Evolutionary conservation across 2,888 invertebrate genomes (phyloP).

Genomic region (Epinotia brunnichana): DNA sequence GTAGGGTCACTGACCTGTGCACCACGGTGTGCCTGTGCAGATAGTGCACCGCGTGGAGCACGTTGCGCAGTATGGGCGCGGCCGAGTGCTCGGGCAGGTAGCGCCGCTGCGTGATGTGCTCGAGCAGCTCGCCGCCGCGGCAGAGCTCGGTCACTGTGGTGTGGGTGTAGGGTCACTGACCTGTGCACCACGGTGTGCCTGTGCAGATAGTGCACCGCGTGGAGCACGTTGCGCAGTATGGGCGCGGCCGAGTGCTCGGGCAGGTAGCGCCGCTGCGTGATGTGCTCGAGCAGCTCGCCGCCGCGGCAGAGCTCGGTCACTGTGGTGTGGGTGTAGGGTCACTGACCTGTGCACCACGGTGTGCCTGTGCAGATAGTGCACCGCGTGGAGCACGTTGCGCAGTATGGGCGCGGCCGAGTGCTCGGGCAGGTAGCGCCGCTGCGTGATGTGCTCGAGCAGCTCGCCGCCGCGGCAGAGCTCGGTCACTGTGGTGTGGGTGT

Average conservation of each 20-base stretch:
- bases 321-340: constrained; percentile 87
- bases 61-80: constrained; percentile 93
- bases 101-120: constrained; percentile 91
- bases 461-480: constrained; percentile 98
- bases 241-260: constrained; percentile 96
- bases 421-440: constrained; percentile 91
- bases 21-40: too few species aligned
- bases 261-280: constrained; percentile 89
- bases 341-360: constrained; percentile 89
- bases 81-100: constrained; percentile 96
- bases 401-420: constrained; percentile 96
- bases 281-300: constrained; percentile 97
- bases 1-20: too few species aligned
- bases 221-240: constrained; percentile 92
- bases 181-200: constrained; percentile 94
- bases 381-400: constrained; percentile 92
- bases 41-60: too few species aligned
- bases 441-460: constrained; percentile 94
- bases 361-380: constrained; percentile 97
- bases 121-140: constrained; percentile 96
- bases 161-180: constrained; percentile 66
- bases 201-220: constrained; percentile 96
- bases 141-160: constrained; percentile 98
- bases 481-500: constrained; percentile 93
- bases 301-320: constrained; percentile 97